Evolutionary conservation across 2,113 vertebrate genomes (phyloP), one percentile per base, ranked within the genome.

Genomic region (Petroica traversi): DNA sequence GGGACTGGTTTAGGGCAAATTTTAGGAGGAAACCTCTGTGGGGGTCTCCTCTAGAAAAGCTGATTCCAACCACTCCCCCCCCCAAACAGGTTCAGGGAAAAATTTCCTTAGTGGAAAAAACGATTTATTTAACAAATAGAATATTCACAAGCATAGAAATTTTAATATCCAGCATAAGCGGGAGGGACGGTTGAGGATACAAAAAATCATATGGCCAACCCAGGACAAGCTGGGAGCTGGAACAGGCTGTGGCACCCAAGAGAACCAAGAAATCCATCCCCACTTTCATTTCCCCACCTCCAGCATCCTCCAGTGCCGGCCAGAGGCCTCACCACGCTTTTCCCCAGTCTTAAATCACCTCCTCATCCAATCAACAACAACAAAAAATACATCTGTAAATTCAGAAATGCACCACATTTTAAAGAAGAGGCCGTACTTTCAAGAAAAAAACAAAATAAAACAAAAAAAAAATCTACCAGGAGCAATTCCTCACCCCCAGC

Each of bases 321-420:
- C 55, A 41, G 38, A 82, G 63, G 22, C 36, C 33, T 36, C 54
- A 34, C 48, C 36, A 23, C 3, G 0, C 18, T 59, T 26, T 45
- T 55, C 26, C 19, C 29, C 6, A 3, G 6, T 67, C 19, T 51
- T 33, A 62, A 91, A 66, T 45, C 51, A 55, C 19, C 18, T 49
- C 20, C 19, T 54, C 77, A 26, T 15, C 45, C 5, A 72, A 75
- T 3, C 71, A 52, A 25, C 20, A 33, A 40, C 40, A 19, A 28
- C n/a, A 33, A 84, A 46, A 6, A 3, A 3, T 8, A 1, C 0
- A 7, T 5, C 13, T 6, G 3, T 5, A 38, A 68, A 64, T 11
- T 19, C 19, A 68, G 49, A 46, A 43, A 43, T 3, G 12, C 20
- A 54, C 6, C 3, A 1, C 2, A 4, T 48, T 83, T 76, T 59